Percentiles rank a stretch among this genome's conserved stretches.
These are phyloP conservation scores for Aptenodytes patagonicus DNA, from an alignment of 2,113 vertebrate genomes.

Conservation along the genomic window DNA sequence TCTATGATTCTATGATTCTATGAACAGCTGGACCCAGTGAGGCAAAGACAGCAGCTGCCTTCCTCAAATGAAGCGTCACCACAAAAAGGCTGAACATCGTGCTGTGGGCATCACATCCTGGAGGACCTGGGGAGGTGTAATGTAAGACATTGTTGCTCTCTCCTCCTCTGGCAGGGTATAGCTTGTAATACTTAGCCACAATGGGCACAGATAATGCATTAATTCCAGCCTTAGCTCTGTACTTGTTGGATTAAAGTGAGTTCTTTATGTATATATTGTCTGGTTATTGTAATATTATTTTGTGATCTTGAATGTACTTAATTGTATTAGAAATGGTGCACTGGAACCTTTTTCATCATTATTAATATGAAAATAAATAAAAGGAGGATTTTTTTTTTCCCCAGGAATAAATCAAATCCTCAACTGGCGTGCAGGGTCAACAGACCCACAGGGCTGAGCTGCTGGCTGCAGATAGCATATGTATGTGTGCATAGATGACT, in stretches of 20 bases:
- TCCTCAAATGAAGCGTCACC: background rate
- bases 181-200: conserved; percentile 2
- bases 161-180: background rate
- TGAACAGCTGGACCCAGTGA: background rate
- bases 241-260: conserved; percentile 34
- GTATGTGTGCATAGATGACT: background rate
- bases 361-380: conserved; percentile 13
- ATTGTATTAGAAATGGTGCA: conserved; percentile 58
- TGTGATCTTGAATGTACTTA: conserved; percentile 37
- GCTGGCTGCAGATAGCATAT: background rate
- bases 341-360: background rate
- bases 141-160: background rate
- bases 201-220: conserved; percentile 31
- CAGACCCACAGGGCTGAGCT: conserved; percentile 12
- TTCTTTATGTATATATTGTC: conserved; percentile 47
- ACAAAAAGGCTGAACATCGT: background rate
- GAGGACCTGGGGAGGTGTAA: background rate
- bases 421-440: background rate
- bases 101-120: background rate
- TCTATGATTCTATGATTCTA: too few relatives aligned
- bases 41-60: background rate
- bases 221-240: conserved; percentile 12
- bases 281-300: conserved; percentile 34
- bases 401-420: conserved; percentile 10
- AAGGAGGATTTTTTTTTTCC: background rate